Evolutionary conservation across 92 coral and sea anemone species (phyloP).

Genomic region (Zoanthus gigantus): DNA sequence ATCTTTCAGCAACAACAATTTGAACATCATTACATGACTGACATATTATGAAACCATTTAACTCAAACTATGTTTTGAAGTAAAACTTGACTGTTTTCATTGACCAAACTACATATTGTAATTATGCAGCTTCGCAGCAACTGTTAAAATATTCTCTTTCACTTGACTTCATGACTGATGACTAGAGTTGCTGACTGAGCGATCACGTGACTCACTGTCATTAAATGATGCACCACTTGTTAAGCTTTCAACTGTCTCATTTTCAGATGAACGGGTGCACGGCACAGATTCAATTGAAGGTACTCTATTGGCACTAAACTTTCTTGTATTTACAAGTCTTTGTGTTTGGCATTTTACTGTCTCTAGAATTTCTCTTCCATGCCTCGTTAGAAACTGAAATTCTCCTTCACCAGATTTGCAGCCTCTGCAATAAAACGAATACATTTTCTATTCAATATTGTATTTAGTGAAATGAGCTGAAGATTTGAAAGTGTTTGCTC

Average conservation of each 20-base stretch:
- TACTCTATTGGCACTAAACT: constrained; percentile 55
- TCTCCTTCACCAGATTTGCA: constrained; percentile 91
- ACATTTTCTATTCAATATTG: not conserved
- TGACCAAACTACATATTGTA: not conserved
- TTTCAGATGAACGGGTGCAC: constrained; percentile 83
- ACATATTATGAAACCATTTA: not conserved
- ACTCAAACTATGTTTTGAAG: not conserved
- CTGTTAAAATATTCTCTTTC: not conserved
- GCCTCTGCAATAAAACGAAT: constrained; percentile 68
- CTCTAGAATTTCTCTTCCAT: constrained; percentile 94
- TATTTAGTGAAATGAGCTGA: not conserved
- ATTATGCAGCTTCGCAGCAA: not conserved
- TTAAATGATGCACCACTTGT: constrained; percentile 78
- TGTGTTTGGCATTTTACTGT: constrained; percentile 93
- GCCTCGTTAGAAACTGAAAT: constrained; percentile 91
- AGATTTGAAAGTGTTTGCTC: no score
- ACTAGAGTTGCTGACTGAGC: constrained; percentile 74
- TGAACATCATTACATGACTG: not conserved
- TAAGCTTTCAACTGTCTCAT: constrained; percentile 83
- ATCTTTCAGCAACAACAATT: not conserved
- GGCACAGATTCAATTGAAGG: constrained; percentile 85
- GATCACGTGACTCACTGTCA: constrained; percentile 69
- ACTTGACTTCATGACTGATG: constrained; percentile 63
- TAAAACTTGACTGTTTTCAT: not conserved
- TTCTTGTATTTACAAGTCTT: constrained; percentile 76